Base-by-base conservation (phyloP, 2,888 invertebrate genomes). In the Stratiomys singularior region DNA sequence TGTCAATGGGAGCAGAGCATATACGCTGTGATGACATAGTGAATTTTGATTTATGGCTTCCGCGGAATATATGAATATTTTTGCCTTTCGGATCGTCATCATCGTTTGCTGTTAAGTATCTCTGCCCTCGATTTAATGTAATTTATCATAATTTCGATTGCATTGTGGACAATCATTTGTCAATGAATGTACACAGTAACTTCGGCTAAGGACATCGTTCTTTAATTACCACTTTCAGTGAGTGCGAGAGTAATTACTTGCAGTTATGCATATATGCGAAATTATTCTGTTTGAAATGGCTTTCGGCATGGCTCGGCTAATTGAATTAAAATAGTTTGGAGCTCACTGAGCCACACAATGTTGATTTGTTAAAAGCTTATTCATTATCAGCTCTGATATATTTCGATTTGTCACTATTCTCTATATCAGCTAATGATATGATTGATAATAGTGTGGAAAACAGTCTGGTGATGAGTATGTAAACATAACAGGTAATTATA, bases 71-170 rank as follows among this genome's bases (percentile, higher is more conserved):
- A 58, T 74, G 28, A 23, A 69, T 47, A 69, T 69, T 74, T 74
- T 74, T 60, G 74, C 60, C 23, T 60, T 74, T 74, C 58, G 56
- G 37, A 37, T 37, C 37, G 37, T 37, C 37, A 9, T 37, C 25
- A 28, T 72, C n/a, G 47, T 25, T 11, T 64, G 56, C 27, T 15
- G 30, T 13, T 72, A 72, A 60, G 58, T 30, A 74, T 30, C 44
- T 58, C 21, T 21, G 28, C 28, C 52, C 11, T 30, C 30, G 25
- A 71, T 47, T 13, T 13, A 56, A 56, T 56, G 60, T 74, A 74
- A 74, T 74, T 58, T 37, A 74, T 74, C 74, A 74, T 74, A 74
- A 74, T 74, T 74, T 27, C 37, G 37, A 52, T 58, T 74, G 60
- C 27, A 69, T 18, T 47, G 30, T 47, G 69, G 46, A 47, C 23